Base-by-base conservation (phyloP, 2,113 vertebrate genomes). In the Callionymus lyra region DNA sequence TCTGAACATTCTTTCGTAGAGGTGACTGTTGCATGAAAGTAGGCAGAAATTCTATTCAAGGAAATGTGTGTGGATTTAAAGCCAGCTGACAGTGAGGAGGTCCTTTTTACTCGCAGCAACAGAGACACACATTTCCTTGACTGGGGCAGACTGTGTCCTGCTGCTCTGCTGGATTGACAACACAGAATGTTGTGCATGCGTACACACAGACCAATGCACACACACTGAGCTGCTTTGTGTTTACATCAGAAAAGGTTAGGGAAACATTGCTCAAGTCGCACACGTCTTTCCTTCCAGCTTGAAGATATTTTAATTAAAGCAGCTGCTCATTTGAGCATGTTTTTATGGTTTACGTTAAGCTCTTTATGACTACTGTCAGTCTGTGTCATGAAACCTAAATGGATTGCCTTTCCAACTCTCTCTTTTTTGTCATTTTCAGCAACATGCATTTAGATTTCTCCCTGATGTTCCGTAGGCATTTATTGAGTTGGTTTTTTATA, bases 61-160 rank as follows among this genome's bases (percentile, higher is more conserved):
- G 63, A 36, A 50, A 47, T 39, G n/a, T 12, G 44, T 16, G 38
- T 13, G 34, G 48, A 6, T 54, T 50, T 35, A 6, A 40, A 41
- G 13, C 19, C 12, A 12, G 16, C 34, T n/a, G 18, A 38, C 32
- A 10, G n/a, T 10, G 15, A 45, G 31, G 27, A 33, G 50, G 60
- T 53, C 53, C 21, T 33, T 13, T 36, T 12, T 37, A 41, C 21
- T 41, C 43, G 31, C 21, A n/a, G 34, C 34, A 6, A 59, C 27
- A 46, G 31, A 53, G 39, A 39, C 31, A 10, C 32, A 42, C 57
- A 47, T 72, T 41, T 39, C 38, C 41, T 62, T 70, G 59, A 73
- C 62, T 59, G 18, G 36, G n/a, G 66, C 61, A 68, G n/a, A 59
- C 41, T 55, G 41, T 13, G 34, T 50, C 56, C 38, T 50, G 49